Evolutionary conservation across 1,140 invertebrate genomes (phyloP).

Genomic region (Drosophila carrolli): DNA sequence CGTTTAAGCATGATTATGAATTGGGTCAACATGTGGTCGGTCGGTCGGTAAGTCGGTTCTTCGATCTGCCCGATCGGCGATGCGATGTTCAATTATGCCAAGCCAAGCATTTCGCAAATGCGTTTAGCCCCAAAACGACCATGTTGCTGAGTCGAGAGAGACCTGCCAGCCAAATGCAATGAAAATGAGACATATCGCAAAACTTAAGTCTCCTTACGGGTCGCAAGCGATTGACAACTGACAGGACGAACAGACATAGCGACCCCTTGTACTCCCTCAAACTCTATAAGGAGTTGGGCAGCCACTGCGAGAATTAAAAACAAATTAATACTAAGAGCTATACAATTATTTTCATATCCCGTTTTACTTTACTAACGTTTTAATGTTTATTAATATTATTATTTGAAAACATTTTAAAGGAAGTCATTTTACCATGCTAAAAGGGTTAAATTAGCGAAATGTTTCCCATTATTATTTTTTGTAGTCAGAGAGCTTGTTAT

Average conservation of each 20-base stretch:
- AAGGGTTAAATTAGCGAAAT: too few species aligned
- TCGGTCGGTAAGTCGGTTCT: background rate
- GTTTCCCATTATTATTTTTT: too few species aligned
- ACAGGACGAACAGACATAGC: constrained; percentile 51
- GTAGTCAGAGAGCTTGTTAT: too few species aligned
- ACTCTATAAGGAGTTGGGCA: constrained; percentile 30
- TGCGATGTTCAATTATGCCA: constrained; percentile 59
- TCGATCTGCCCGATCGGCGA: constrained; percentile 9
- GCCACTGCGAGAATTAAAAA: constrained; percentile 17
- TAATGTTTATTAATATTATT: too few species aligned
- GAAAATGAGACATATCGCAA: constrained; percentile 84
- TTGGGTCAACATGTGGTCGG: constrained; percentile 76
- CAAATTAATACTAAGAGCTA: background rate
- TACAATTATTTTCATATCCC: too few species aligned
- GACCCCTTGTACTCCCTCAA: constrained; percentile 28
- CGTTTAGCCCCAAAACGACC: constrained; percentile 48
- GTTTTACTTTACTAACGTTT: too few species aligned
- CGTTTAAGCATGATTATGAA: constrained; percentile 83
- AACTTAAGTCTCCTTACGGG: constrained; percentile 45
- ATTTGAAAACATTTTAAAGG: too few species aligned
- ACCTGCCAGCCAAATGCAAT: constrained; percentile 70
- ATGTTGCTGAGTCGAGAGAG: constrained; percentile 19
- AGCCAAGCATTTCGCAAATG: constrained; percentile 59
- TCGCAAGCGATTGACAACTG: constrained; percentile 73
- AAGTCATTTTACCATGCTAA: too few species aligned